phyloP scores from a whole-genome alignment of 2,113 vertebrate genomes.

The Acrocephalus arundinaceus region DNA sequence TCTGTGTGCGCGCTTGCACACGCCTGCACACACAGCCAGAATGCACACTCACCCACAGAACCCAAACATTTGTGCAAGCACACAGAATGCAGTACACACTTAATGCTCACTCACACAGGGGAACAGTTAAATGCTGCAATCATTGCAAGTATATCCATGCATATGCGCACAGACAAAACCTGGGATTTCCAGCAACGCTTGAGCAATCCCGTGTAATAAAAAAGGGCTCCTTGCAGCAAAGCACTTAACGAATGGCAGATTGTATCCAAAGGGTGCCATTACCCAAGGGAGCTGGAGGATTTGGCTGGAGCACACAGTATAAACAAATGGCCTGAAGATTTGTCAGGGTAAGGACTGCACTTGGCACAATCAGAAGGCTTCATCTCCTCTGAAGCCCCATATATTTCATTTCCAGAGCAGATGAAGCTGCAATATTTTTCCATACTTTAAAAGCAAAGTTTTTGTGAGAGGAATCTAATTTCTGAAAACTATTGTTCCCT shows the following conservation, averaged over 20 bases:
- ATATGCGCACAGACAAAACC: neutral
- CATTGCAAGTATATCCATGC: neutral
- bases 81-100: neutral
- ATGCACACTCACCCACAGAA: no score
- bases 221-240: slow-evolving; percentile 27
- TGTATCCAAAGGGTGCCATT: slow-evolving; percentile 31
- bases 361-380: neutral
- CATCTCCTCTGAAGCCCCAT: neutral
- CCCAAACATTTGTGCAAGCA: rapidly evolving
- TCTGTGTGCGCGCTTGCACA: rapidly evolving
- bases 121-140: slow-evolving; percentile 2
- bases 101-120: neutral
- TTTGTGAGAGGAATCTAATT: neutral
- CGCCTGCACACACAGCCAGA: neutral
- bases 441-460: neutral
- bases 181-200: slow-evolving; percentile 41
- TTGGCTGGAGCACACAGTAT: neutral
- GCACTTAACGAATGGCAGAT: slow-evolving; percentile 22
- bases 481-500: neutral
- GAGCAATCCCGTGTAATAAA: slow-evolving; percentile 38
- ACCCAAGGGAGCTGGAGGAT: neutral
- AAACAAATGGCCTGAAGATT: slow-evolving; percentile 15
- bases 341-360: neutral
- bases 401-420: neutral
- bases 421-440: neutral